These are phyloP conservation scores for Lycodopsis pacificus DNA, from an alignment of 2,797 vertebrate species.

Conservation along the genomic window DNA sequence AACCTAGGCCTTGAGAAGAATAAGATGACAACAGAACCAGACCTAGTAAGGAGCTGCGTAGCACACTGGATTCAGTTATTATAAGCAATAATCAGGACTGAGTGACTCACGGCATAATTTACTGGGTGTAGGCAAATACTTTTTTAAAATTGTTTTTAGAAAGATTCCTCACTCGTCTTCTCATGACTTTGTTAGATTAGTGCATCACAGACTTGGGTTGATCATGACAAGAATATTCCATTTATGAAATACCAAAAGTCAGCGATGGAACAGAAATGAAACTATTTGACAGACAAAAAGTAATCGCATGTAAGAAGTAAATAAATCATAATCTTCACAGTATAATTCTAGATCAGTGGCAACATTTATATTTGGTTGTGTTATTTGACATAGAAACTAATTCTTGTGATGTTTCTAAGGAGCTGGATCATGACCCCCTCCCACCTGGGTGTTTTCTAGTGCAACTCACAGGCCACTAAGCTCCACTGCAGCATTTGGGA, in stretches of 20 bases:
- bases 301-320: background rate
- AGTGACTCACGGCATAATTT: slow-evolving; percentile 10
- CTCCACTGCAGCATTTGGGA: background rate
- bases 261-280: background rate
- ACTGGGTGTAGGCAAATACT: no score
- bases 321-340: background rate
- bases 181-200: slow-evolving; percentile 1
- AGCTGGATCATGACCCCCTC: background rate
- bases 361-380: background rate
- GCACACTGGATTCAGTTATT: background rate
- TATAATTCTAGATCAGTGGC: background rate
- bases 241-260: background rate
- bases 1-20: slow-evolving; percentile 9
- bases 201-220: background rate
- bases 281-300: background rate
- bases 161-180: background rate
- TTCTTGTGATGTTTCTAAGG: background rate
- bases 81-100: slow-evolving; percentile 5
- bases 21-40: slow-evolving; percentile 18
- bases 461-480: background rate
- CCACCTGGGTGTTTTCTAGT: slow-evolving; percentile 4
- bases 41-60: background rate
- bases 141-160: background rate
- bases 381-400: background rate
- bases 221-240: slow-evolving; percentile 7